Conservation (phyloP, 2,797 vertebrate genomes). For the Cirrhinus molitorella region DNA sequence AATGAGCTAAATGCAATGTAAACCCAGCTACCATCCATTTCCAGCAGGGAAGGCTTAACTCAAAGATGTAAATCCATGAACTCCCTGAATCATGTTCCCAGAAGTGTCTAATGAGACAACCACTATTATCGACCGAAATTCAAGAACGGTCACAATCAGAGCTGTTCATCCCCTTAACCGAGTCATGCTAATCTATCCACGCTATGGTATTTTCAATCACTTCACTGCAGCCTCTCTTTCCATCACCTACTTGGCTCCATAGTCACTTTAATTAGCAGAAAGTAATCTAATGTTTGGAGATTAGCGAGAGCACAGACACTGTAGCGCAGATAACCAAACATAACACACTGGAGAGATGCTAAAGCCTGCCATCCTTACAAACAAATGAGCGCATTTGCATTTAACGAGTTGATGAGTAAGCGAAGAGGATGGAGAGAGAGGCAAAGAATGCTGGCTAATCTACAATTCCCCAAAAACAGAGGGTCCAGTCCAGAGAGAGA, state of each 20-base stretch:
- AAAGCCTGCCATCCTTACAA: slow-evolving; percentile 65
- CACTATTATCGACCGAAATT: neutral
- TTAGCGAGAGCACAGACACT: slow-evolving; percentile 71
- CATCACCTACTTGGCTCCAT: slow-evolving; percentile 76
- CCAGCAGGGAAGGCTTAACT: neutral
- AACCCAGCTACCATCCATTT: neutral
- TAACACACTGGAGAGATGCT: slow-evolving; percentile 68
- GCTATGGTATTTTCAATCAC: neutral
- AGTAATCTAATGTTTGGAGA: slow-evolving; percentile 75
- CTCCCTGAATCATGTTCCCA: neutral
- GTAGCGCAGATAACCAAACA: slow-evolving; percentile 74
- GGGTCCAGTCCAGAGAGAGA: slow-evolving; percentile 48
- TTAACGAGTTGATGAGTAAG: slow-evolving; percentile 61
- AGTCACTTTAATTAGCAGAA: slow-evolving; percentile 76
- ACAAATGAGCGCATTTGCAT: slow-evolving; percentile 62
- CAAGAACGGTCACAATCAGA: neutral
- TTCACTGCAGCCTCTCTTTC: slow-evolving; percentile 49
- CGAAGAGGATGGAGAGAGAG: slow-evolving; percentile 46
- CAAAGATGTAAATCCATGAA: neutral
- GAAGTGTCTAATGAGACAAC: neutral
- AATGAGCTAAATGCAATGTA: neutral
- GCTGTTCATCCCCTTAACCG: neutral
- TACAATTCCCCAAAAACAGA: slow-evolving; percentile 66
- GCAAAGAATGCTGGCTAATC: slow-evolving; percentile 63
- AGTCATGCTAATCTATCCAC: neutral